Evolutionary conservation across 1,140 invertebrate genomes (phyloP).

Genomic region (Trachymyrmex cornetzi): DNA sequence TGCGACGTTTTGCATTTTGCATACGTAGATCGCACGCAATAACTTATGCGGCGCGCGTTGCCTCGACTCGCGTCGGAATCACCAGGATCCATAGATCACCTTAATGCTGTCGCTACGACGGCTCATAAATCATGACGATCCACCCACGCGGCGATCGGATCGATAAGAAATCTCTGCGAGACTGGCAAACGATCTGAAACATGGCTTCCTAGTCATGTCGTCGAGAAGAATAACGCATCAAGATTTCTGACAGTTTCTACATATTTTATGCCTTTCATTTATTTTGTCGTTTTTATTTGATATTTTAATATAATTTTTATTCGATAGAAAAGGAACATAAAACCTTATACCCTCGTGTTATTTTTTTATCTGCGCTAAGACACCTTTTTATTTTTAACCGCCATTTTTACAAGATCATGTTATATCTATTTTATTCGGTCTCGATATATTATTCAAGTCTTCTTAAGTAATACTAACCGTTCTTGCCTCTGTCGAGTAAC

Average conservation of each 20-base stretch:
- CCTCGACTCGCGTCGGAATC: conserved; percentile 21
- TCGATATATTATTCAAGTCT: not conserved
- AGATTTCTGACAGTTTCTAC: not conserved
- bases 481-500: conserved; percentile 21
- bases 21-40: conserved; percentile 59
- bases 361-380: not conserved
- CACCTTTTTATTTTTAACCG: conserved; percentile 1
- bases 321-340: not conserved
- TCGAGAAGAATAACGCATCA: not conserved
- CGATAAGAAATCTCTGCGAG: conserved; percentile 67
- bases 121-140: conserved; percentile 72
- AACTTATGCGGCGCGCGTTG: conserved; percentile 40
- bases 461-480: conserved; percentile 24
- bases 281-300: not conserved
- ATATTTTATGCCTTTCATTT: too few relatives aligned
- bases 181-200: conserved; percentile 52
- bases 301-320: not conserved
- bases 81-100: conserved; percentile 67
- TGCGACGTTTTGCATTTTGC: conserved; percentile 61
- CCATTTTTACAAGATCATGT: not conserved
- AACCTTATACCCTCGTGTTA: not conserved
- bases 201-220: conserved; percentile 35
- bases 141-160: conserved; percentile 66
- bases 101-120: conserved; percentile 73
- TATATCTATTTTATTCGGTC: conserved; percentile 27